Base-by-base conservation (phyloP, 2,888 invertebrate genomes). In the Oegoconia quadripuncta region DNA sequence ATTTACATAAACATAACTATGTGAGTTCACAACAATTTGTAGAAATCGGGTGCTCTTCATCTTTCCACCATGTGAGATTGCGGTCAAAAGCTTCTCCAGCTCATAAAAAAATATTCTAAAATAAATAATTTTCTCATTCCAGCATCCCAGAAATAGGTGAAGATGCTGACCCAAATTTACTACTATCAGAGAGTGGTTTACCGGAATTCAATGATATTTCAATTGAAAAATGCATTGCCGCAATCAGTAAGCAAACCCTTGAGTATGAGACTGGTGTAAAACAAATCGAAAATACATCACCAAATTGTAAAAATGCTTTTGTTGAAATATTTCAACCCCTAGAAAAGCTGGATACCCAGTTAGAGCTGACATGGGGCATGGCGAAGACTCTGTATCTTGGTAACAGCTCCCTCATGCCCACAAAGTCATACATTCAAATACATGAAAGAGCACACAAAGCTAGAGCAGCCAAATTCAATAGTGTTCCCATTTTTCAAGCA, bases 291-390 rank as follows among this genome's bases (percentile, higher is more conserved):
- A 64, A 75, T n/a, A 51, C 60, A 0, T 50, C 70, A n/a, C 42
- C 51, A 1, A 65, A 87, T 28, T 82, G 89, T 35, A 83, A 87
- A 52, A 89, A 93, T 71, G 83, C 93, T 30, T 93, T 95, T 67
- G 75, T 88, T 20, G 91, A 92, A 59, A 82, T 95, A 32, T 89
- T 97, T 44, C 87, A 91, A 47, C 93, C 94, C 1, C 64, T 97
- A 16, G 97, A 98, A 66, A 89, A 90, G 53, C 70, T 92, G 1
- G 91, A 92, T 20, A 88, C 90, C 1, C 92, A 94, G 7, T 74
- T 98, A 32, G 94, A 95, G 64, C 90, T 92, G 33, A 95, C 95
- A 3, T 97, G 96, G 95, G 95, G 95, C 7, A 89, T 96, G 54
- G 93, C 96, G 0, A 97, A 96, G 74, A 92, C 94, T 3, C 74